phyloP scores from a whole-genome alignment of 2,113 vertebrate species.

The Chiloscyllium plagiosum region DNA sequence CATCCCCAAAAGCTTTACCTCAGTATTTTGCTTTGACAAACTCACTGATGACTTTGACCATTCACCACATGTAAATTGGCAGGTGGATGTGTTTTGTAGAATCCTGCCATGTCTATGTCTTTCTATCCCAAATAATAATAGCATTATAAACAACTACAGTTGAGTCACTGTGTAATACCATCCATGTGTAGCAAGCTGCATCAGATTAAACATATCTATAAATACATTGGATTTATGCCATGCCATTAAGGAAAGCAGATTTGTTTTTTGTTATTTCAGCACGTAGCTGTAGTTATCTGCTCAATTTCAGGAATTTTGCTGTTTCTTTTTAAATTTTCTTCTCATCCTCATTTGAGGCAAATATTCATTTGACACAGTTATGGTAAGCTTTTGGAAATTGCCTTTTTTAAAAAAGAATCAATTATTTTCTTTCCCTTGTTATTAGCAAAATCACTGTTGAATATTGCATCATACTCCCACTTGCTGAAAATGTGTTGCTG shows the following conservation, averaged over 20 bases:
- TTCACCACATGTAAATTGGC: background rate
- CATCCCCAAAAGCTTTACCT: background rate
- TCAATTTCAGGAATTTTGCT: background rate
- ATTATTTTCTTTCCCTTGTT: background rate
- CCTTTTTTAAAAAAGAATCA: constrained; percentile 14
- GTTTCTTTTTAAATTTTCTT: background rate
- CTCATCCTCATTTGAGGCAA: background rate
- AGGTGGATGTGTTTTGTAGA: background rate
- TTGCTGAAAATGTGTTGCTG: no score
- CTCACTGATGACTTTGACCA: background rate
- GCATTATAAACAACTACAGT: background rate
- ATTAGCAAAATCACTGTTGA: background rate
- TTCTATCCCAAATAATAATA: background rate
- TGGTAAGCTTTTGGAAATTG: background rate
- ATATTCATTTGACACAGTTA: constrained; percentile 1
- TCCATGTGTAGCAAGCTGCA: background rate
- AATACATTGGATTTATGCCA: background rate
- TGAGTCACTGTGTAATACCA: background rate
- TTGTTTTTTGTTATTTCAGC: background rate
- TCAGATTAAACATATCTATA: background rate
- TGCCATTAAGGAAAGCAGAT: background rate
- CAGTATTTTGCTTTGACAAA: background rate
- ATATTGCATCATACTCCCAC: background rate
- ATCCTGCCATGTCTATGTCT: background rate
- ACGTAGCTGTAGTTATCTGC: background rate